Percentiles rank a stretch among this genome's conserved stretches.
These are phyloP conservation scores for Isotomurus palustris DNA, from an alignment of 2,888 invertebrate species.

Conservation along the genomic window DNA sequence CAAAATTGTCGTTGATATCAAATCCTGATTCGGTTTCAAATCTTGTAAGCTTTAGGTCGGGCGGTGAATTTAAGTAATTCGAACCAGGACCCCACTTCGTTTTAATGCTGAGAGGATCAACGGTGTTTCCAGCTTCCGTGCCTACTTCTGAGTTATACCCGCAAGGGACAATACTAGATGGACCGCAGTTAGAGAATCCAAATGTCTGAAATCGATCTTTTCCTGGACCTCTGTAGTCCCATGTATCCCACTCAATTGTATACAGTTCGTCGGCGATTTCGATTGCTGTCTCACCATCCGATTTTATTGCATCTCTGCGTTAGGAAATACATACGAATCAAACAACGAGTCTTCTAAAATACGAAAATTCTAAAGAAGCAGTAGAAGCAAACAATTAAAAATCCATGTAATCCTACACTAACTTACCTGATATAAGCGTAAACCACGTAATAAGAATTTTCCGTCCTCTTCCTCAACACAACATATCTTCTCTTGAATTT, in stretches of 20 bases:
- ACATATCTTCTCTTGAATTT: slow-evolving; percentile 6
- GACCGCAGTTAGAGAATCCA: slow-evolving; percentile 13
- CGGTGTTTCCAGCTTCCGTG: background rate
- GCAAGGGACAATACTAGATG: slow-evolving; percentile 4
- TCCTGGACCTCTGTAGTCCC: slow-evolving; percentile 12
- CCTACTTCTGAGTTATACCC: background rate
- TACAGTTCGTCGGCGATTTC: background rate
- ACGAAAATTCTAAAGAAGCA: background rate
- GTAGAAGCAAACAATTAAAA: background rate
- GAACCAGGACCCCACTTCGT: slow-evolving; percentile 8
- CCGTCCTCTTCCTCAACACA: slow-evolving; percentile 2
- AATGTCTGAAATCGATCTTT: slow-evolving; percentile 4
- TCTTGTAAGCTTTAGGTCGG: background rate
- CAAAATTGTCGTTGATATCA: slow-evolving; percentile 12
- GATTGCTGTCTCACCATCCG: background rate
- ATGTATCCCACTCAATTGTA: slow-evolving; percentile 15
- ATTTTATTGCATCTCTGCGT: background rate
- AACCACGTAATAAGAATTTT: slow-evolving; percentile 4
- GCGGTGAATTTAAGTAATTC: background rate
- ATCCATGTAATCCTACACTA: background rate
- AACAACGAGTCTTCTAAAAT: background rate
- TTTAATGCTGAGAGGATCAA: background rate
- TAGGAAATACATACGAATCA: background rate
- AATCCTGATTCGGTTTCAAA: slow-evolving; percentile 3
- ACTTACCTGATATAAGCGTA: slow-evolving; percentile 14